Conservation (phyloP, 2,113 vertebrate species). For the Lates calcarifer region DNA sequence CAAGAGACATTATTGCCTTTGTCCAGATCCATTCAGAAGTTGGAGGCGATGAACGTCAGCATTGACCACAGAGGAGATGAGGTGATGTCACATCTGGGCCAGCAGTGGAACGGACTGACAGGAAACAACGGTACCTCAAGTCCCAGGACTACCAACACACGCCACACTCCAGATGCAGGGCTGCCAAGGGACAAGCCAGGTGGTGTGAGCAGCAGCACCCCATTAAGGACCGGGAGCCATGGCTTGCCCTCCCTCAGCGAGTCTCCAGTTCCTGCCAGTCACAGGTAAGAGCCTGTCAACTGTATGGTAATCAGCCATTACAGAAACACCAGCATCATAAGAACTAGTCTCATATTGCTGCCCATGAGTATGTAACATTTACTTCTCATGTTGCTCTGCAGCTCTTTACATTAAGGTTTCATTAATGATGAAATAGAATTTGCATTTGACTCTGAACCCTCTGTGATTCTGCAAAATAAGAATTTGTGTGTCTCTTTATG, state of each 20-base stretch:
- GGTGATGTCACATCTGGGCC: slow-evolving; percentile 82
- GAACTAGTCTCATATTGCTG: neutral
- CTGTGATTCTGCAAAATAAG: neutral
- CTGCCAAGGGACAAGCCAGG: slow-evolving; percentile 69
- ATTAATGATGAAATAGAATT: neutral
- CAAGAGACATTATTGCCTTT: neutral
- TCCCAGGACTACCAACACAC: slow-evolving; percentile 61
- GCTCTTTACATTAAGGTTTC: neutral
- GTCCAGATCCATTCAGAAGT: slow-evolving; percentile 94
- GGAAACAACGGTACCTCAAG: slow-evolving; percentile 52
- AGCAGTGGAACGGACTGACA: slow-evolving; percentile 87
- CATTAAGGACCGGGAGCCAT: slow-evolving; percentile 81
- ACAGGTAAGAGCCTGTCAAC: slow-evolving; percentile 81
- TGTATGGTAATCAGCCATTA: neutral
- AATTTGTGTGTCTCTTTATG: neutral
- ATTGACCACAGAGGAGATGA: slow-evolving; percentile 92
- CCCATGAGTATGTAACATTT: neutral
- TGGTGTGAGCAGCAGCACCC: slow-evolving; percentile 89
- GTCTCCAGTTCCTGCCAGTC: slow-evolving; percentile 86
- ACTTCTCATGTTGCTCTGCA: neutral
- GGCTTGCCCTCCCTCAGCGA: slow-evolving; percentile 88
- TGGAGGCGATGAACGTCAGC: slow-evolving; percentile 96
- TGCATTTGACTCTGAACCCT: neutral
- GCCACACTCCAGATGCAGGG: slow-evolving; percentile 74
- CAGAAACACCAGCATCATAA: neutral